phyloP scores from a whole-genome alignment of 1,140 invertebrate genomes.

The Aphis craccivora region DNA sequence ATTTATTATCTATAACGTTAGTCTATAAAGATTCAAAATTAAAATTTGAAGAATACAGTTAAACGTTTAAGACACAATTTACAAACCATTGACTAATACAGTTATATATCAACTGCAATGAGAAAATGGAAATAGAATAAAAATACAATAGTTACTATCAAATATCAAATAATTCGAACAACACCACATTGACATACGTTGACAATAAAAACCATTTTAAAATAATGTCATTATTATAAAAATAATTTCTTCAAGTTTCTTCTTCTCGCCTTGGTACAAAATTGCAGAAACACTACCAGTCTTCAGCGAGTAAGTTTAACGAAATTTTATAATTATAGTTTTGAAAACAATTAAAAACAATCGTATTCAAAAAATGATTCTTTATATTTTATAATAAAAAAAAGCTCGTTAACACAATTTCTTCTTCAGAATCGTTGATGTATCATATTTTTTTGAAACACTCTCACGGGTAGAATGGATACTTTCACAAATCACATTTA shows the following conservation, averaged over 20 bases:
- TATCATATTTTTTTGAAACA: background rate
- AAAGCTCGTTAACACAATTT: background rate
- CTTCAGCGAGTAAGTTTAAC: background rate
- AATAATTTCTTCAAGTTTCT: background rate
- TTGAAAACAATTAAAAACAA: background rate
- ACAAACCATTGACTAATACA: background rate
- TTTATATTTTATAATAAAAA: background rate
- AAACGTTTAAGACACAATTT: background rate
- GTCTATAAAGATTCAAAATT: background rate
- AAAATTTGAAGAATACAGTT: background rate
- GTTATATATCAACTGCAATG: background rate
- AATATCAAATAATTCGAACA: background rate
- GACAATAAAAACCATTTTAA: background rate
- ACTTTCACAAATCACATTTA: background rate
- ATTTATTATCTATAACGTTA: background rate
- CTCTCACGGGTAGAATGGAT: background rate
- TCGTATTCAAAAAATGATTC: background rate
- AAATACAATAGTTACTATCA: background rate
- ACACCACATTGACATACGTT: background rate
- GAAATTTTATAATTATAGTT: background rate
- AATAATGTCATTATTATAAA: background rate
- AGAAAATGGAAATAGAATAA: background rate
- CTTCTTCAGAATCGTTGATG: background rate
- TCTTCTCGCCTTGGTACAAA: background rate
- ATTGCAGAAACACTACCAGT: background rate